Evolutionary conservation across 2,797 vertebrate species (phyloP), one percentile per base, ranked within the genome.

Genomic region (Myotis pilosus): DNA sequence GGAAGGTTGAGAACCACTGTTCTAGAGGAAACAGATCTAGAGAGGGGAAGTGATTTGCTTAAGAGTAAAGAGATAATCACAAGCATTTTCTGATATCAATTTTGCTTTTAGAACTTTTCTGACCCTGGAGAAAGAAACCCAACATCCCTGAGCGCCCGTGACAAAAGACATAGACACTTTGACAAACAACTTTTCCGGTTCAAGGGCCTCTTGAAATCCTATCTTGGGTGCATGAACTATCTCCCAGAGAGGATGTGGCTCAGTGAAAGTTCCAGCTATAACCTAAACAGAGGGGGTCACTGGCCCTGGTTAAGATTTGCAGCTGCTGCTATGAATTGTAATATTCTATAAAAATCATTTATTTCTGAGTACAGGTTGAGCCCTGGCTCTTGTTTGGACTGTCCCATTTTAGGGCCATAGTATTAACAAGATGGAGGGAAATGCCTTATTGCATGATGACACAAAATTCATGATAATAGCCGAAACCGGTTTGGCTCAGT

Each of bases 211-310:
- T 96, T 95, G 90, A 93, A 95, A 95, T 75, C 81, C 94, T 96
- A 96, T 96, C 96, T 96, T n/a, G 75, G 47, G 47, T 84, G 72
- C 51, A 95, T 0, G 97, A 96, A 94, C 97, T 98, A 84, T 97
- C 97, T 98, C 97, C 95, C 94, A 97, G 0, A 15, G 95, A 96
- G 97, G 95, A 95, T 96, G 95, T 97, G 94, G 97, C 98, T 96
- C 93, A 97, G 95, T 97, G 96, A 96, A 95, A 97, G 97, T 95
- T 98, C 83, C 53, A 69, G 96, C 96, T 92, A 87, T 97, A 98
- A 98, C 93, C 95, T 98, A 98, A 98, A 98, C 97, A 98, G 69
- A 97, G 78, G 92, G 97, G 97, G 97, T 97, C 97, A 96, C 94
- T 95, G 95, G 55, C 94, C 81, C 96, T 96, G 93, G 97, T 97